Conservation (phyloP, 2,888 invertebrate genomes). For the Philhelius pedissequus region DNA sequence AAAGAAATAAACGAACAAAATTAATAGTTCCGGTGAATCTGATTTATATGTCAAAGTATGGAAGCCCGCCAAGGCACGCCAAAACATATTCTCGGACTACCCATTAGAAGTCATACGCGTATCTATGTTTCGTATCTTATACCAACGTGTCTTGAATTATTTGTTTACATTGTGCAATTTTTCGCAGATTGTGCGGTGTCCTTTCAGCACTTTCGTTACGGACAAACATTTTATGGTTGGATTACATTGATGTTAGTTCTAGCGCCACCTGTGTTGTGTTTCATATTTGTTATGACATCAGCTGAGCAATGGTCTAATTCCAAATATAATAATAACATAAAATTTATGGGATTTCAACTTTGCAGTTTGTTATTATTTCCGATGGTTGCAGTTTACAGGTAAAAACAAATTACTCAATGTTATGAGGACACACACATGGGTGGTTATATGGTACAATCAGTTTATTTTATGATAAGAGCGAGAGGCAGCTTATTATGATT, state of each 20-base stretch:
- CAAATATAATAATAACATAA: constrained; percentile 72
- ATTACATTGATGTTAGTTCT: constrained; percentile 79
- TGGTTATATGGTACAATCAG: neutral
- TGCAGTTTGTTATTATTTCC: constrained; percentile 74
- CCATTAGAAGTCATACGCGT: constrained; percentile 76
- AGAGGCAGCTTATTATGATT: neutral
- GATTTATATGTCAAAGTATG: constrained; percentile 25
- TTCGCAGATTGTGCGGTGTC: constrained; percentile 85
- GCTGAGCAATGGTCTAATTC: constrained; percentile 81
- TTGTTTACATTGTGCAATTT: constrained; percentile 84
- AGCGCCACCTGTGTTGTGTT: constrained; percentile 82
- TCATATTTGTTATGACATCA: constrained; percentile 82
- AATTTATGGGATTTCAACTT: constrained; percentile 71
- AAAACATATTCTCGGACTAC: constrained; percentile 75
- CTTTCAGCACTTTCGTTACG: constrained; percentile 82
- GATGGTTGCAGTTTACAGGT: constrained; percentile 82
- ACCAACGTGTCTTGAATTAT: constrained; percentile 81
- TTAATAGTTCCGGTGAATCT: neutral
- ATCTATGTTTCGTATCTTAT: constrained; percentile 79
- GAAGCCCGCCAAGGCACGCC: constrained; percentile 74
- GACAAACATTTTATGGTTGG: constrained; percentile 80
- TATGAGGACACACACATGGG: neutral
- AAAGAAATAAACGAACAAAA: neutral
- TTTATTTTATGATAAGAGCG: neutral
- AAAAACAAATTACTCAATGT: constrained; percentile 32